phyloP scores from a whole-genome alignment of 1,140 invertebrate species.

The Diorhabda carinulata region DNA sequence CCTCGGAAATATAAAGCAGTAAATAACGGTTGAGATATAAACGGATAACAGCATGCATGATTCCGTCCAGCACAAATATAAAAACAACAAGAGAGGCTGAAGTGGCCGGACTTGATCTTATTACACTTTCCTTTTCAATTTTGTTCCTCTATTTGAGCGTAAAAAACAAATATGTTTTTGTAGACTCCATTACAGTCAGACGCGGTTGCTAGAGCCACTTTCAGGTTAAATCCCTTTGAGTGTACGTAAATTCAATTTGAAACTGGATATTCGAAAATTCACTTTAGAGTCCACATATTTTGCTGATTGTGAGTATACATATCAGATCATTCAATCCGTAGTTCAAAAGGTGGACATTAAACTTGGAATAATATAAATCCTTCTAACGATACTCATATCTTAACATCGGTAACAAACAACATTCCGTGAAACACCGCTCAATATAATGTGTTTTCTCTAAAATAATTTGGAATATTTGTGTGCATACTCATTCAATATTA shows the following conservation, averaged over 20 bases:
- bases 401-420: too few species aligned
- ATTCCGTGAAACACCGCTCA: too few species aligned
- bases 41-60: conserved; percentile 34
- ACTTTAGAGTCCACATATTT: not conserved
- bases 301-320: not conserved
- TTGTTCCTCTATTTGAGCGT: conserved; percentile 40
- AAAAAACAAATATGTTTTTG: conserved; percentile 41
- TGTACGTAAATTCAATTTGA: not conserved
- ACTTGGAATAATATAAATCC: too few species aligned
- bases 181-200: conserved; percentile 34
- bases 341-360: too few species aligned
- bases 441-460: too few species aligned
- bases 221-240: conserved; percentile 1
- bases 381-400: too few species aligned
- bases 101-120: conserved; percentile 32
- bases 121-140: conserved; percentile 41
- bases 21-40: conserved; percentile 26
- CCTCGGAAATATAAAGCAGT: conserved; percentile 21
- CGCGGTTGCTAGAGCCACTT: not conserved
- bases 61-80: conserved; percentile 30
- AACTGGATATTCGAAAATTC: not conserved
- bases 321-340: too few species aligned
- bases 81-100: conserved; percentile 31
- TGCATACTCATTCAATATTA: too few species aligned
- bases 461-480: too few species aligned